Conservation (phyloP, 2,113 vertebrate species). For the Ceuthmochares aereus region DNA sequence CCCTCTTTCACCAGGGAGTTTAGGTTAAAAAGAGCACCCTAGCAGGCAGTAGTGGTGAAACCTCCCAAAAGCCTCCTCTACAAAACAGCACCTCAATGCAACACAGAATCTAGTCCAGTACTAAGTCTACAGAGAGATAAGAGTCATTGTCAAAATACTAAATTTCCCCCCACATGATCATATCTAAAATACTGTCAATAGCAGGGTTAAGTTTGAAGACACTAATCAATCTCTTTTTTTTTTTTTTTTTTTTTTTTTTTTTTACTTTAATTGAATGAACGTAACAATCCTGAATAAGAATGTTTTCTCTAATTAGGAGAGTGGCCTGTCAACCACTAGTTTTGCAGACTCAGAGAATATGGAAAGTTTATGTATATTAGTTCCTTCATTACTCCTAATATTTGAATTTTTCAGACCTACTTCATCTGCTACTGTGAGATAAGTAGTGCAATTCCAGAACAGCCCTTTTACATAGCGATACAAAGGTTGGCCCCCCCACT, state of each 20-base stretch:
- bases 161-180: background rate
- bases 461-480: background rate
- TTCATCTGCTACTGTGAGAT: background rate
- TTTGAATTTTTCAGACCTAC: background rate
- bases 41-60: background rate
- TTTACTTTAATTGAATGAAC: background rate
- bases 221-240: background rate
- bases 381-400: background rate
- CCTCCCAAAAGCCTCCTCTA: background rate
- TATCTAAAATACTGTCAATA: background rate
- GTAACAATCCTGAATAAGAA: background rate
- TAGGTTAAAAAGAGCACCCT: background rate
- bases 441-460: background rate
- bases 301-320: background rate
- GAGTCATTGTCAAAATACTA: background rate
- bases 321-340: background rate
- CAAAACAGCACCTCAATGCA: background rate
- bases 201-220: background rate
- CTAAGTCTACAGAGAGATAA: background rate
- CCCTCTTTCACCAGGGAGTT: background rate
- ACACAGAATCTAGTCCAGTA: background rate
- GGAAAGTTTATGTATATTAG: background rate
- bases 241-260: no score
- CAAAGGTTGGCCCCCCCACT: accelerated
- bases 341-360: background rate